These are phyloP conservation scores for Hemaris fuciformis DNA, from an alignment of 2,888 invertebrate species.

Conservation along the genomic window DNA sequence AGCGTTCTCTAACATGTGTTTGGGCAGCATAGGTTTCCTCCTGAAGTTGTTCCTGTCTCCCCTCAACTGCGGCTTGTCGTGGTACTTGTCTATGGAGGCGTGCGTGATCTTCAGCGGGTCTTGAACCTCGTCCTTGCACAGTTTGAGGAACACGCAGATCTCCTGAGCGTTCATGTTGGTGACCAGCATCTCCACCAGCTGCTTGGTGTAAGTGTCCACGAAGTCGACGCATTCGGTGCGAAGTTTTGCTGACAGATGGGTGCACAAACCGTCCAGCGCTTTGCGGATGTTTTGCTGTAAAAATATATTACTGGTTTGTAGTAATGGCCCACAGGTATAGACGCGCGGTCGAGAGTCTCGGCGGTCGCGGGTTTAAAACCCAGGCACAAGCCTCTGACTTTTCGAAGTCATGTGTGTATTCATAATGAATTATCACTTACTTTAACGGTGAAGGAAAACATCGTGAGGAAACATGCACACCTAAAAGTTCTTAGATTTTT, in stretches of 20 bases:
- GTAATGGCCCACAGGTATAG: too few species aligned
- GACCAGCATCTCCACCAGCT: constrained; percentile 89
- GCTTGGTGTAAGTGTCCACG: constrained; percentile 87
- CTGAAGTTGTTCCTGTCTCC: constrained; percentile 66
- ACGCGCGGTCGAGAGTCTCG: too few species aligned
- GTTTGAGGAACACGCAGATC: constrained; percentile 88
- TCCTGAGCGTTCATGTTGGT: constrained; percentile 85
- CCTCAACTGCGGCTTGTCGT: constrained; percentile 57
- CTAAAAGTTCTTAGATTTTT: too few species aligned
- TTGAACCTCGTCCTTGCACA: constrained; percentile 81
- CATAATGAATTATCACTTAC: too few species aligned
- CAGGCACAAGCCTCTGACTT: too few species aligned
- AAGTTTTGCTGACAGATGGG: constrained; percentile 83
- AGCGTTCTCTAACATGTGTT: constrained; percentile 49
- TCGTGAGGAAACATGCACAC: too few species aligned
- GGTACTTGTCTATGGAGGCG: constrained; percentile 56
- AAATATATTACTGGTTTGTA: too few species aligned
- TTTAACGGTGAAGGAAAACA: too few species aligned
- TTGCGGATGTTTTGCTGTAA: constrained; percentile 85
- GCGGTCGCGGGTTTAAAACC: too few species aligned
- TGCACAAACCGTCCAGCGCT: constrained; percentile 87
- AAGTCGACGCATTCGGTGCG: constrained; percentile 87
- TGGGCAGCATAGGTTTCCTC: constrained; percentile 51
- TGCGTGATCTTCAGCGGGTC: constrained; percentile 54
- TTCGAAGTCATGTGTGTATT: too few species aligned